Evolutionary conservation across 2,113 vertebrate genomes (phyloP), one percentile per base, ranked within the genome.

Genomic region (Rana temporaria): DNA sequence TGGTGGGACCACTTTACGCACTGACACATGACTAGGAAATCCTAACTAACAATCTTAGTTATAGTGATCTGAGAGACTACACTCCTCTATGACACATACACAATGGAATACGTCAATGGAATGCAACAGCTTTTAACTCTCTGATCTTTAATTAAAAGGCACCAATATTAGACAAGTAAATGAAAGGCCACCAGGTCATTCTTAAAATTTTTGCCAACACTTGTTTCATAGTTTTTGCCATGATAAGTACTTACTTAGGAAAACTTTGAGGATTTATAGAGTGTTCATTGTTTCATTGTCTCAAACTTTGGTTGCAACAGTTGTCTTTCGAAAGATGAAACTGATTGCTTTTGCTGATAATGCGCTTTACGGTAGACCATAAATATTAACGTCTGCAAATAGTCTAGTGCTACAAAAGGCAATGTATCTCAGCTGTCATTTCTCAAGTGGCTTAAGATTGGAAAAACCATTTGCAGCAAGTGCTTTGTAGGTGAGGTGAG

Each of bases 381-480:
- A 74, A 67, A 82, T 74, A 66, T 18, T 6, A 75, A 56, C 26
- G 9, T 18, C 20, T 38, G 16, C 12, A 32, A 56, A 32, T 38
- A 53, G 24, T 4, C 20, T 19, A 34, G 20, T 3, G 22, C 52
- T 32, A 65, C 42, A 32, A 34, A 78, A 42, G 26, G 42, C 57
- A 32, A 64, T 74, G 66, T 24, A 75, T 82, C 80, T 55, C 52
- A 15, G 18, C 57, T 38, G 38, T 73, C 22, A 38, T 30, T 19
- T 17, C 16, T 72, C 22, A 72, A 72, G 62, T 57, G 79, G 17
- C 19, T 12, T 6, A 38, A 82, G 22, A 57, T 11, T 22, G 69
- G 60, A 66, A 82, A 66, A 82, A 0, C 69, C 69, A 74, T 53
- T 70, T 63, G 62, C 18, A 72, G 38, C 68, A 55, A 62, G 18